phyloP scores from a whole-genome alignment of 2,113 vertebrate species.

The Chaetorhynchus papuensis region DNA sequence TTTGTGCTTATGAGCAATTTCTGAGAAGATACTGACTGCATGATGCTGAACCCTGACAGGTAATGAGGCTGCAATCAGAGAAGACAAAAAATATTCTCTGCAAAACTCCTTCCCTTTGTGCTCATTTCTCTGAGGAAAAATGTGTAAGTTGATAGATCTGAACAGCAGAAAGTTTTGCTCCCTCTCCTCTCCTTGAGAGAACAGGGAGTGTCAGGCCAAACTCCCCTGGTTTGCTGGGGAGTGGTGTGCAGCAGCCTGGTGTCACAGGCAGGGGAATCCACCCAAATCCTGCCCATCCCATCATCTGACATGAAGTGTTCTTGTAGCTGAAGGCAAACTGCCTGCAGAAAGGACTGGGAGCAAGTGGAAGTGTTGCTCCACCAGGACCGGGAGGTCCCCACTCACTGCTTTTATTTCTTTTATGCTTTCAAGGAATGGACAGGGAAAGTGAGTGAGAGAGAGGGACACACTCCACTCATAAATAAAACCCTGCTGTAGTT shows the following conservation, averaged over 20 bases:
- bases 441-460: neutral
- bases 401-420: neutral
- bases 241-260: neutral
- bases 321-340: neutral
- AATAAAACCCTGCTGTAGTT: neutral
- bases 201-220: neutral
- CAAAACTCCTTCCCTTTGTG: neutral
- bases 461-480: neutral
- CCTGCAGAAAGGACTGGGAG: neutral
- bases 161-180: neutral
- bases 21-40: neutral
- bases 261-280: neutral
- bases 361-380: neutral
- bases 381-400: neutral
- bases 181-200: neutral
- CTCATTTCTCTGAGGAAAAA: neutral
- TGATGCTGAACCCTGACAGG: neutral
- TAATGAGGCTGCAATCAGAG: neutral
- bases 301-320: rapidly evolving
- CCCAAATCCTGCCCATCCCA: neutral
- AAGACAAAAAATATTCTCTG: neutral
- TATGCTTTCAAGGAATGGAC: neutral
- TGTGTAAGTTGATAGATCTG: neutral
- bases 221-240: neutral
- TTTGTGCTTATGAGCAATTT: neutral